Conservation (phyloP, 2,113 vertebrate species). For the Pan troglodytes region DNA sequence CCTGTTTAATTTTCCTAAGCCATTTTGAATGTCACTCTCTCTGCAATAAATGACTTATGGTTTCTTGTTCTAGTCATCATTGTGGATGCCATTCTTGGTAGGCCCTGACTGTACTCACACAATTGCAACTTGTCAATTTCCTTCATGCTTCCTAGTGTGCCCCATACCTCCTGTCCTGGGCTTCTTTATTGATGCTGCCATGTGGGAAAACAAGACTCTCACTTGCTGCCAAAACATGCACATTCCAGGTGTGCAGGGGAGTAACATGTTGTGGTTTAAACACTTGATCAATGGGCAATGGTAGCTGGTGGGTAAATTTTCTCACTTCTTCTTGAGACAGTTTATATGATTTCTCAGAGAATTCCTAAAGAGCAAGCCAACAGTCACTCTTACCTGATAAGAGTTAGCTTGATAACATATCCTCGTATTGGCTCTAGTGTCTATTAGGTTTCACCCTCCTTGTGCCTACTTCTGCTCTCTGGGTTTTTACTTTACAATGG, state of each 20-base stretch:
- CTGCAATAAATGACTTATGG: neutral
- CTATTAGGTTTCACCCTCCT: neutral
- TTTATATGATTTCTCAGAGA: neutral
- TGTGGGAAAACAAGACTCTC: neutral
- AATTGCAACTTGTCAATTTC: neutral
- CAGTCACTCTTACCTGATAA: neutral
- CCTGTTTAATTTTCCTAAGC: neutral
- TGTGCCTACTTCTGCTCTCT: neutral
- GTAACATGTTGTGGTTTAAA: neutral
- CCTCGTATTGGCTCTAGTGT: rapidly evolving
- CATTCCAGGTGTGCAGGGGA: neutral
- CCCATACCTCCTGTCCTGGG: neutral
- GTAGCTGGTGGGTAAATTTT: neutral
- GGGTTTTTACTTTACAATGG: neutral
- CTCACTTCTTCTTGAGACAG: neutral
- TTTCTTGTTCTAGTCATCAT: neutral
- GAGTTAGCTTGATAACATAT: neutral
- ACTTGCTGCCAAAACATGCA: neutral
- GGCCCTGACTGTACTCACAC: neutral
- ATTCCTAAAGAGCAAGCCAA: neutral
- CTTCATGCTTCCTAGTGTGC: rapidly evolving
- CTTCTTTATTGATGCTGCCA: neutral
- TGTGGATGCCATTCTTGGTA: neutral
- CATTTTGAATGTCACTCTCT: neutral
- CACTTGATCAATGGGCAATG: neutral